Percentiles rank a stretch among this genome's conserved stretches.
phyloP scores from a whole-genome alignment of 2,888 invertebrate species.

The Rhagonycha fulva region DNA sequence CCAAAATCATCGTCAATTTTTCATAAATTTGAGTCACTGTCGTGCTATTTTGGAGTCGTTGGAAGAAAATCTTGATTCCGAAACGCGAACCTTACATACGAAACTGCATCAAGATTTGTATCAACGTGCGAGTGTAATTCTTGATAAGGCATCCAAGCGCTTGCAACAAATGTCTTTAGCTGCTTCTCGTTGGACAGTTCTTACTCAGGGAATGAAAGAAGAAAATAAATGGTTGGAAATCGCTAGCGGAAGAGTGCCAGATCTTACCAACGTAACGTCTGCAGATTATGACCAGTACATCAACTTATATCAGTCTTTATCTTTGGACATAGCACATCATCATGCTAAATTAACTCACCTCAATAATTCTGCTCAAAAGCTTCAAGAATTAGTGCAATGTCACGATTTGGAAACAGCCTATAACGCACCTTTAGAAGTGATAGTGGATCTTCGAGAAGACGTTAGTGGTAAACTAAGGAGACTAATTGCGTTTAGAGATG shows the following conservation, averaged over 20 bases:
- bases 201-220: slow-evolving; percentile 82
- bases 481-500: slow-evolving; percentile 75
- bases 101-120: slow-evolving; percentile 77
- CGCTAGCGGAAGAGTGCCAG: slow-evolving; percentile 82
- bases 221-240: slow-evolving; percentile 83
- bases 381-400: slow-evolving; percentile 76
- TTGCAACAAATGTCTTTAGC: slow-evolving; percentile 85
- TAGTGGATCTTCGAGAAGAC: slow-evolving; percentile 75
- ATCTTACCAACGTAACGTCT: slow-evolving; percentile 78
- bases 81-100: slow-evolving; percentile 75
- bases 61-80: slow-evolving; percentile 80
- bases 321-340: slow-evolving; percentile 79
- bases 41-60: slow-evolving; percentile 84
- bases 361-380: slow-evolving; percentile 70
- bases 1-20: slow-evolving; percentile 87
- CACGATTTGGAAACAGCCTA: slow-evolving; percentile 76
- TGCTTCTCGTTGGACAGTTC: slow-evolving; percentile 80
- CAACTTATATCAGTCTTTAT: slow-evolving; percentile 79
- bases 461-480: slow-evolving; percentile 74
- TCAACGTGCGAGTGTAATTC: slow-evolving; percentile 72
- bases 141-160: slow-evolving; percentile 80
- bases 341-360: slow-evolving; percentile 78
- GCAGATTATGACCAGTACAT: slow-evolving; percentile 85
- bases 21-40: slow-evolving; percentile 86
- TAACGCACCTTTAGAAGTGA: slow-evolving; percentile 71